Percentiles rank a stretch among this genome's conserved stretches.
These are phyloP conservation scores for Cherax quadricarinatus DNA, from an alignment of 1,140 invertebrate species.

Conservation along the genomic window DNA sequence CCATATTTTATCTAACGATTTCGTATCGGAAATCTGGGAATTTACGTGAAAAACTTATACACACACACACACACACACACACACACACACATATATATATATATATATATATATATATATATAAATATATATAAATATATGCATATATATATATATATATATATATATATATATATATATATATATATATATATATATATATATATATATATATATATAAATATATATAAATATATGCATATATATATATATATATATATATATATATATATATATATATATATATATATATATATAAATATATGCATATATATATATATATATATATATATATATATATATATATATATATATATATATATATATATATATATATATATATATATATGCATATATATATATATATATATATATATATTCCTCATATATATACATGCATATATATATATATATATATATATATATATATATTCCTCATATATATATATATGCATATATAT, in stretches of 20 bases:
- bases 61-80: neutral
- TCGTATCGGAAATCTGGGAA: neutral
- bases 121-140: neutral
- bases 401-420: no score
- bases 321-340: conserved; percentile 13
- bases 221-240: no score
- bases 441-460: no score
- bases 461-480: no score
- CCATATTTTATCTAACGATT: neutral
- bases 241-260: conserved; percentile 13
- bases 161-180: conserved; percentile 13
- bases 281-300: no score
- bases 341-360: neutral
- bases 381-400: neutral
- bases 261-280: conserved; percentile 13
- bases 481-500: no score
- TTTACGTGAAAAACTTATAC: neutral
- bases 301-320: no score
- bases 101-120: neutral
- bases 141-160: neutral
- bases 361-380: neutral
- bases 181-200: conserved; percentile 13
- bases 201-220: conserved; percentile 13
- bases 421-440: no score
- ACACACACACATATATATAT: neutral